phyloP scores from a whole-genome alignment of 2,113 vertebrate species.

The Rhagologus leucostigma region DNA sequence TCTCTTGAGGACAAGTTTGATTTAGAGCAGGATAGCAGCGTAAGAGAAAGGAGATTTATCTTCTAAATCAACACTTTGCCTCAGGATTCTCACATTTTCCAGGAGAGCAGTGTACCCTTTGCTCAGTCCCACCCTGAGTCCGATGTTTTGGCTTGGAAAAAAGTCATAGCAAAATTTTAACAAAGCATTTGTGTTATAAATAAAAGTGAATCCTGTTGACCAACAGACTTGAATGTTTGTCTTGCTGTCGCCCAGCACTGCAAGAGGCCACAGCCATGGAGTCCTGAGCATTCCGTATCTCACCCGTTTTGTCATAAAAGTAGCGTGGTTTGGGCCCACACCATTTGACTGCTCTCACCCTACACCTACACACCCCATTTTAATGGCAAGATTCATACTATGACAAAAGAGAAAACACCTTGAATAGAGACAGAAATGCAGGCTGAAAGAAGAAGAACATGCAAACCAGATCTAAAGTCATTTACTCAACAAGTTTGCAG shows the following conservation, averaged over 20 bases:
- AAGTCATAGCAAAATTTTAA: background rate
- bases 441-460: background rate
- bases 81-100: background rate
- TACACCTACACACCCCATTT: background rate
- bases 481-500: background rate
- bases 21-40: background rate
- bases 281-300: background rate
- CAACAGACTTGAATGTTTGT: background rate
- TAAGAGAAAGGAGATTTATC: background rate
- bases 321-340: background rate
- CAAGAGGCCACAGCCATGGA: background rate
- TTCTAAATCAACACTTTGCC: background rate
- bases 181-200: background rate
- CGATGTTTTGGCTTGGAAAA: background rate
- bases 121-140: background rate
- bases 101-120: background rate
- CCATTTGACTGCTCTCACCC: background rate
- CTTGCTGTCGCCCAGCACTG: background rate
- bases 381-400: background rate
- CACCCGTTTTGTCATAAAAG: background rate
- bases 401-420: background rate
- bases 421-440: background rate
- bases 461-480: background rate
- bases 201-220: background rate
- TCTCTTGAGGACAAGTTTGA: background rate